Conservation (phyloP, 2,113 vertebrate genomes). For the Mustela nigripes region DNA sequence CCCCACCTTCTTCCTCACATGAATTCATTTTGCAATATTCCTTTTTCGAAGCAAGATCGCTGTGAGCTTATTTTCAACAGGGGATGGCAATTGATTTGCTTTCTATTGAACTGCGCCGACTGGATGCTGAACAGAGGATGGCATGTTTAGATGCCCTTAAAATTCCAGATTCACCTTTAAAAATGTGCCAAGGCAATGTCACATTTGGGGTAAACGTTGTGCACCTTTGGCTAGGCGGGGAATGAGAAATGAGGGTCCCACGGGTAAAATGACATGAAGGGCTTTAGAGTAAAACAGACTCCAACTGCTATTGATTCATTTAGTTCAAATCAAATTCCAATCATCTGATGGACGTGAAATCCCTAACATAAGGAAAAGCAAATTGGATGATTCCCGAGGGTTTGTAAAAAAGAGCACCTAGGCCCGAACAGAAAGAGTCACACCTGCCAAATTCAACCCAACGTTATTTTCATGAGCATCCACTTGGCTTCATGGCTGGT, state of each 20-base stretch:
- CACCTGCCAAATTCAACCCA: not conserved
- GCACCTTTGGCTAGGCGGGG: conserved; percentile 52
- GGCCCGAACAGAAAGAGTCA: not conserved
- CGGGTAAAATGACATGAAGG: conserved; percentile 64
- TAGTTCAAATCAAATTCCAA: conserved; percentile 49
- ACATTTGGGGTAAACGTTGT: conserved; percentile 62
- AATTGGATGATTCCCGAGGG: not conserved
- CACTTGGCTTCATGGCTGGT: not conserved
- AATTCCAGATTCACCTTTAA: conserved; percentile 69
- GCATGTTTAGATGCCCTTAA: conserved; percentile 77
- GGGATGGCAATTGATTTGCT: conserved; percentile 60
- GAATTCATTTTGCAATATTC: conserved; percentile 62
- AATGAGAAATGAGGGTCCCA: conserved; percentile 54
- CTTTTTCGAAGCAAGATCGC: conserved; percentile 53
- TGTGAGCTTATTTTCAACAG: conserved; percentile 60
- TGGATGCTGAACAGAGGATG: conserved; percentile 50
- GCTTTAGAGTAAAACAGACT: conserved; percentile 54
- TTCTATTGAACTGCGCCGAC: conserved; percentile 55
- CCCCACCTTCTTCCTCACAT: conserved; percentile 54
- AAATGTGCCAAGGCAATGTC: conserved; percentile 57
- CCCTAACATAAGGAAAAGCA: conserved; percentile 46
- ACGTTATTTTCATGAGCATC: not conserved
- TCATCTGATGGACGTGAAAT: conserved; percentile 27
- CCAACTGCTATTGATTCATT: conserved; percentile 27
- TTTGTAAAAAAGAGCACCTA: not conserved